Evolutionary conservation across 2,888 invertebrate species (phyloP), one percentile per base, ranked within the genome.

Genomic region (Hypsopygia costalis): DNA sequence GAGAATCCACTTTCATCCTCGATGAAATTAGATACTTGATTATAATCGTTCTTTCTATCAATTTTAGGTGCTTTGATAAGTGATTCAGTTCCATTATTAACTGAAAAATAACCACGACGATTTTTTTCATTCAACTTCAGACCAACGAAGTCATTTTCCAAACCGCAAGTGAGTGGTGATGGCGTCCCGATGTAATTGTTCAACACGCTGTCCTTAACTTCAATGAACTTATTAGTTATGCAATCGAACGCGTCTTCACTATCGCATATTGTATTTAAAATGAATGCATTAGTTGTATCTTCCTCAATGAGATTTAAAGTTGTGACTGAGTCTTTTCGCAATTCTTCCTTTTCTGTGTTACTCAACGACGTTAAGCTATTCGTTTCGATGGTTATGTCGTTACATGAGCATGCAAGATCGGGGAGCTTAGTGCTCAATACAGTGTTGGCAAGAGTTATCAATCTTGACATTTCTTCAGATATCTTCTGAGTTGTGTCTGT

Each of bases 1-100:
- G 95, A 95, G 76, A 95, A 95, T 20, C 95, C 95, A 66, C 95
- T 95, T 74, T 95, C 95, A 58, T 95, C 95, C 69, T 95, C 95
- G 36, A 85, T 73, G 44, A 80, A 85, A 63, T 79, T 75, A 30
- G 71, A 64, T 33, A 69, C 68, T 46, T 69, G 64, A 54, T 69
- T 76, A 51, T 65, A 82, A 36, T 81, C 78, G 39, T 60, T 72
- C 47, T 64, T 68, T 56, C 77, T 80, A 29, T 71, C 66, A 36
- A 58, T 63, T 54, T 67, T 62, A 36, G 51, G 43, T 35, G 47
- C 47, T 52, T 62, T 66, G 32, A 40, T 51, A 44, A 54, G 39
- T 34, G 51, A 37, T 32, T 52, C 51, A 10, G 53, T 11, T 46
- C 12, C 47, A 46, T 50, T 37, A 34, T 50, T 51, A 25, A 47